Base-by-base conservation (phyloP, 2,797 vertebrate species). In the Luscinia megarhynchos region DNA sequence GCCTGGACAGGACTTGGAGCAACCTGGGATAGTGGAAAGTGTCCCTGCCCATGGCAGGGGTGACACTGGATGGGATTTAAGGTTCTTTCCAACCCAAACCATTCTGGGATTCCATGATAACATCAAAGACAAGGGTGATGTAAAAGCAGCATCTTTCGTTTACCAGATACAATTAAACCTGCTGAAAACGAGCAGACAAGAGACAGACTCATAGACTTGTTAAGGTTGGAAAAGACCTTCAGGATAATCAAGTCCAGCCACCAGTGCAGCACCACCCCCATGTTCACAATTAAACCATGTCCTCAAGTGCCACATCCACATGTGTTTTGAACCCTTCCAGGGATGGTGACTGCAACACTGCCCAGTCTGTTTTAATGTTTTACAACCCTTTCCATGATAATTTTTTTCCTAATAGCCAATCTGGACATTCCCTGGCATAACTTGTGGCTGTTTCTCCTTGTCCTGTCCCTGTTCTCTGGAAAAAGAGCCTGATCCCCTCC, bases 1-100 rank as follows among this genome's bases (percentile, higher is more conserved):
- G 12, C 26, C 0, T 61, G 74, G 80, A 73, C 0, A 0, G 3
- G 9, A 5, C 11, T 90, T 43, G 40, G 74, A 79, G 19, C 16
- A 26, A 0, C 11, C 32, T 67, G 74, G 54, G 41, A 1, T 0
- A 6, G 19, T 61, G 59, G 46, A 8, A 72, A 2, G 1, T 54
- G 30, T 59, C 46, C 26, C 53, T 46, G 34, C 15, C 16, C 12
- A 12, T 21, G 22, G 30, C 30, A 72, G 8, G 0, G 8, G 1
- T 72, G 46, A 19, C 0, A 20, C 5, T 4, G 15, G 61, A 15
- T 73, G 54, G 1, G 8, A 1, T 73, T 36, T 26, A 61, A 84
- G 6, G 11, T 21, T 27, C 22, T 6, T 66, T 26, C 13, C 30
- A 36, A 54, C 22, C 2, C 11, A 46, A 78, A 54, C 46, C 34